Conservation (phyloP, 30 jellyfish, hydroid and myxozoan genomes). For the Aurelia sp. region DNA sequence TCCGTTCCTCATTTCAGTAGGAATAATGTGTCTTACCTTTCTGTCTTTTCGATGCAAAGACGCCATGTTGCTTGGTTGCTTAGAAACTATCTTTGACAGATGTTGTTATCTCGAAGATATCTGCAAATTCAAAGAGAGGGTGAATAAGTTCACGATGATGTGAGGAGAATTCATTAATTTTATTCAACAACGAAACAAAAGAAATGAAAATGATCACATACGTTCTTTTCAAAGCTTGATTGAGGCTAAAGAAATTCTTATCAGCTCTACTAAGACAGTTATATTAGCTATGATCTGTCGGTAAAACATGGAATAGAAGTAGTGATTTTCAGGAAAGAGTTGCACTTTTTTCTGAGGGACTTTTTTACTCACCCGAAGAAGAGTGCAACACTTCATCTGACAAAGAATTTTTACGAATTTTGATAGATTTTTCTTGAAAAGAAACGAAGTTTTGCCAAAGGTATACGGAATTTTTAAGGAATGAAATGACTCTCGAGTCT, state of each 20-base stretch:
- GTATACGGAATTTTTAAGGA: no score
- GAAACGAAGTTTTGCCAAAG: no score
- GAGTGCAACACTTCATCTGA: no score
- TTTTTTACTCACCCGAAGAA: no score
- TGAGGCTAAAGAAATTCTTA: conserved; percentile 38
- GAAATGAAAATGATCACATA: conserved; percentile 28
- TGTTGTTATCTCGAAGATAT: conserved; percentile 17
- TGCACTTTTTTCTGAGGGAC: no score
- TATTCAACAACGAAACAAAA: conserved; percentile 22
- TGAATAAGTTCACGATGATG: conserved; percentile 39
- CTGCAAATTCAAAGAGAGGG: conserved; percentile 13
- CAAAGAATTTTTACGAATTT: no score
- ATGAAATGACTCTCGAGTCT: no score
- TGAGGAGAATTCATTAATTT: conserved; percentile 33
- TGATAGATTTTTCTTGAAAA: no score
- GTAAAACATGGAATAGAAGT: neutral
- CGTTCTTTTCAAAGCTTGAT: conserved; percentile 16
- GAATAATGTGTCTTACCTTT: neutral
- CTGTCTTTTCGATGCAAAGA: conserved; percentile 12
- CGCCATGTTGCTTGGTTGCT: conserved; percentile 52
- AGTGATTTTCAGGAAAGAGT: neutral
- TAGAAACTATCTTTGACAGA: conserved; percentile 51
- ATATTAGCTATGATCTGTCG: neutral
- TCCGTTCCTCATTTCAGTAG: no score
- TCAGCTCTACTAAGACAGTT: neutral